Percentiles rank a stretch among this genome's conserved stretches.
These are phyloP conservation scores for Heterochromis multidens DNA, from an alignment of 2,113 vertebrate species.

Conservation along the genomic window DNA sequence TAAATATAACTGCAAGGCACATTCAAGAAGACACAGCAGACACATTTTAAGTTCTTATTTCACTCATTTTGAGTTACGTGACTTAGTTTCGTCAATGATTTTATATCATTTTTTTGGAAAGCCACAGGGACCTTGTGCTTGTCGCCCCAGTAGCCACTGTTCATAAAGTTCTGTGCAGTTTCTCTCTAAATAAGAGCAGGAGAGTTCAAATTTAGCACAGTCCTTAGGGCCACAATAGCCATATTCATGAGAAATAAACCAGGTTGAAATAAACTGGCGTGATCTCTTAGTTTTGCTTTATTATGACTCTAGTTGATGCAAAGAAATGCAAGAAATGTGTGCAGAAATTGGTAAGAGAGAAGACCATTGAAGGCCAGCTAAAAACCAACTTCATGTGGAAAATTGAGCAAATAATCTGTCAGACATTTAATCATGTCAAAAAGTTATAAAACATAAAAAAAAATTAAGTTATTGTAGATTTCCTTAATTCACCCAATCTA, in stretches of 20 bases:
- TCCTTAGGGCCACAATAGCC: too few relatives aligned
- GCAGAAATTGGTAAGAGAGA: neutral
- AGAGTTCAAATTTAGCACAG: neutral
- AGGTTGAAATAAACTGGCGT: rapidly evolving
- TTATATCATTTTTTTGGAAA: neutral
- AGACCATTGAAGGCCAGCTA: too few relatives aligned
- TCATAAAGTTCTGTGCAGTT: too few relatives aligned
- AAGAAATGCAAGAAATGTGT: neutral
- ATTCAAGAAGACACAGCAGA: too few relatives aligned
- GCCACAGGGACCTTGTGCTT: neutral
- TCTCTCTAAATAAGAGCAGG: too few relatives aligned
- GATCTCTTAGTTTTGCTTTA: neutral
- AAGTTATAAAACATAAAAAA: neutral
- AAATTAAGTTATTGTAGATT: too few relatives aligned
- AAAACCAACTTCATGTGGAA: neutral
- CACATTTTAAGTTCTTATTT: too few relatives aligned
- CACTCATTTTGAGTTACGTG: neutral
- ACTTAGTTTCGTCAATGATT: neutral
- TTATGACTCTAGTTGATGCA: neutral
- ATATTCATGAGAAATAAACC: neutral
- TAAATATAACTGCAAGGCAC: neutral
- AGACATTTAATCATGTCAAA: neutral
- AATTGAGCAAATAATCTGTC: neutral
- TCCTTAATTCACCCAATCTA: too few relatives aligned
- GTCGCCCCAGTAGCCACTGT: neutral